phyloP scores from a whole-genome alignment of 2,113 vertebrate genomes.

The human region DNA sequence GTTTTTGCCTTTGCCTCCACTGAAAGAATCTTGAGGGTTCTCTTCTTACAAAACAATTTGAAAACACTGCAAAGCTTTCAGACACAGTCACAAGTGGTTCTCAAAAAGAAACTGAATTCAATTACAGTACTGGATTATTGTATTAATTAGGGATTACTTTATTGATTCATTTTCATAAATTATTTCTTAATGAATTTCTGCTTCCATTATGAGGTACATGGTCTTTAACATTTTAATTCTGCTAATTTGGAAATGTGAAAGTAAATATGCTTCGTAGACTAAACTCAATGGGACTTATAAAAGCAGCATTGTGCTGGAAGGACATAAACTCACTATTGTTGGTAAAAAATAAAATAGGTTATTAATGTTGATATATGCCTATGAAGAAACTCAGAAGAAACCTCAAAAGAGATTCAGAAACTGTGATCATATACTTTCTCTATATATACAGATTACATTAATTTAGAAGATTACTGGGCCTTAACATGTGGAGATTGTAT shows the following conservation, averaged over 20 bases:
- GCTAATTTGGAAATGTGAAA: neutral
- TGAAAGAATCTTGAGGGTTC: neutral
- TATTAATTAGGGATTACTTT: conserved; percentile 39
- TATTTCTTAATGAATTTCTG: neutral
- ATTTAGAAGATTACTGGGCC: neutral
- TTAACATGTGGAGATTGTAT: neutral
- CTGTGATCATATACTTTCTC: neutral
- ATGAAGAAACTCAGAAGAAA: neutral
- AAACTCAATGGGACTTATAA: neutral
- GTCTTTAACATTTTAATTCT: neutral
- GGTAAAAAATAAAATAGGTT: neutral
- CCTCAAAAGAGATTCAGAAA: neutral
- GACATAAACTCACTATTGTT: neutral
- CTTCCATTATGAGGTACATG: neutral
- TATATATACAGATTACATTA: neutral
- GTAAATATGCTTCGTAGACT: neutral
- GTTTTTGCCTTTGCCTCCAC: neutral
- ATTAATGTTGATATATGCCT: neutral
- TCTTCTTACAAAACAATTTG: neutral
- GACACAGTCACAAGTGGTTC: neutral
- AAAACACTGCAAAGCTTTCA: neutral
- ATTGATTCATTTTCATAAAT: conserved; percentile 45
- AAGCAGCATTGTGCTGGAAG: neutral
- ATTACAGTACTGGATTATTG: neutral
- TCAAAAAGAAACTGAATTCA: neutral